Conservation (phyloP, 1,140 invertebrate species). For the Pachyrhynchus sulphureomaculatus region DNA sequence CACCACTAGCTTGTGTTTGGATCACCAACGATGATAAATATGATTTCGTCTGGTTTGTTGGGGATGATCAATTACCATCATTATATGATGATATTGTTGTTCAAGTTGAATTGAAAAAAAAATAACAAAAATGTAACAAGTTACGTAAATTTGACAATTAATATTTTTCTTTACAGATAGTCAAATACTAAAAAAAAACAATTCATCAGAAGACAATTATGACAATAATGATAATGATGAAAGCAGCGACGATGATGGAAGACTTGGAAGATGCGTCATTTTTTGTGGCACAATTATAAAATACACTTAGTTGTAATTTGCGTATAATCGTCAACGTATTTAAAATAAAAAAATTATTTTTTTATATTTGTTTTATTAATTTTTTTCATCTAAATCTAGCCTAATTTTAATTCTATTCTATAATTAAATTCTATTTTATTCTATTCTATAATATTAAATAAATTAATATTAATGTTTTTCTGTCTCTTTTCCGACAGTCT, state of each 20-base stretch:
- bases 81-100: constrained; percentile 16
- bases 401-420: no score
- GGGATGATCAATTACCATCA: constrained; percentile 19
- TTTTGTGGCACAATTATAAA: constrained; percentile 17
- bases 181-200: constrained; percentile 14
- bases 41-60: constrained; percentile 28
- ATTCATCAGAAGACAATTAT: constrained; percentile 1
- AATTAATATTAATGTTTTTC: no score
- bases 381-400: no score
- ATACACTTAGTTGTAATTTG: constrained; percentile 8
- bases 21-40: constrained; percentile 15
- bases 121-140: background rate
- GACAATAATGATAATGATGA: constrained; percentile 9
- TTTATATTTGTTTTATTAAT: background rate
- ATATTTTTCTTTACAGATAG: constrained; percentile 18
- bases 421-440: no score
- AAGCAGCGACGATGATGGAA: constrained; percentile 7
- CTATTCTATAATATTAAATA: no score
- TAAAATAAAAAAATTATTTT: constrained; percentile 4
- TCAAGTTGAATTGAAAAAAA: constrained; percentile 15
- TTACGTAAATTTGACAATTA: background rate
- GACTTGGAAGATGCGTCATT: constrained; percentile 19
- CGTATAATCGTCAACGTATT: background rate
- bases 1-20: constrained; percentile 11
- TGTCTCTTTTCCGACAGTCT: no score